These are phyloP conservation scores for Pipistrellus pipistrellus DNA, from an alignment of 2,797 vertebrate genomes.

Conservation along the genomic window DNA sequence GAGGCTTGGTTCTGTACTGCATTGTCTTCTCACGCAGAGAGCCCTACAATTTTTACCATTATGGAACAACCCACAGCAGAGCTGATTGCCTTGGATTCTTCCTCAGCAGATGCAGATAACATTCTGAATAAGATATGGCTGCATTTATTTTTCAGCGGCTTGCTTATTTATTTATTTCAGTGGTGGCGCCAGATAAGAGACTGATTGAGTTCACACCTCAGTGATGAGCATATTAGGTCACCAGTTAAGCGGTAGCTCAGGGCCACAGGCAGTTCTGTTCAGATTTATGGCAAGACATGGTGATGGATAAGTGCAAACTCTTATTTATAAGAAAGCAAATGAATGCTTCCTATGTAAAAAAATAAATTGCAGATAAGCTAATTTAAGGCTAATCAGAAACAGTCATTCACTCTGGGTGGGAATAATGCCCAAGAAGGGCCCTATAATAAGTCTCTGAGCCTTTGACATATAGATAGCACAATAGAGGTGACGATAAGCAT, in stretches of 20 bases:
- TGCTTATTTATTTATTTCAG: slow-evolving; percentile 67
- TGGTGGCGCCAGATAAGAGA: slow-evolving; percentile 49
- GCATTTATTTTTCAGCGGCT: slow-evolving; percentile 55
- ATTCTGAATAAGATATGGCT: slow-evolving; percentile 19
- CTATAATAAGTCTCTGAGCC: slow-evolving; percentile 41
- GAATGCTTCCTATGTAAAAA: slow-evolving; percentile 28
- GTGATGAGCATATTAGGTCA: slow-evolving; percentile 30
- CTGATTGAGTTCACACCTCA: slow-evolving; percentile 55
- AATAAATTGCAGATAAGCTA: slow-evolving; percentile 58
- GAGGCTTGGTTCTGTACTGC: neutral
- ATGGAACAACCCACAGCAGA: neutral
- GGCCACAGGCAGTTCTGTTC: slow-evolving; percentile 19
- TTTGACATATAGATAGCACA: slow-evolving; percentile 40
- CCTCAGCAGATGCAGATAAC: slow-evolving; percentile 35
- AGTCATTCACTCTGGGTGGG: slow-evolving; percentile 42
- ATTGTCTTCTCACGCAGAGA: neutral
- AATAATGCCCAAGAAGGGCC: slow-evolving; percentile 5
- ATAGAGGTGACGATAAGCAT: neutral
- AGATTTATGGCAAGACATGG: slow-evolving; percentile 31
- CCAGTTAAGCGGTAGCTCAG: neutral
- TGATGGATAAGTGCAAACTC: slow-evolving; percentile 39
- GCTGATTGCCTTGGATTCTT: slow-evolving; percentile 3
- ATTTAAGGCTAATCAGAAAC: slow-evolving; percentile 71
- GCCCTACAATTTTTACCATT: slow-evolving; percentile 5
- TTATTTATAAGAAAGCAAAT: slow-evolving; percentile 63